Evolutionary conservation across 2,888 invertebrate genomes (phyloP).

Genomic region (Drosophila flavopinicola): DNA sequence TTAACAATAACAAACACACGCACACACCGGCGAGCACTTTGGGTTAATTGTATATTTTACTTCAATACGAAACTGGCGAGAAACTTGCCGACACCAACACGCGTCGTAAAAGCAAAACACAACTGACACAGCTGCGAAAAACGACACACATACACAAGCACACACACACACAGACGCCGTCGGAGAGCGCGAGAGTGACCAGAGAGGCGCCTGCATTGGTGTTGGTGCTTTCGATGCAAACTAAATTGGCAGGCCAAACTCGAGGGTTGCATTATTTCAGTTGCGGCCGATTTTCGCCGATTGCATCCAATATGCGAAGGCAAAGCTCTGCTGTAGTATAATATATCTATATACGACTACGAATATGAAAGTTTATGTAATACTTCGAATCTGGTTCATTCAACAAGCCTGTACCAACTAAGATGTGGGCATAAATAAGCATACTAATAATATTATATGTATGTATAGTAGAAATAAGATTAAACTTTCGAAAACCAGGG

Average conservation of each 20-base stretch:
- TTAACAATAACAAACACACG: constrained; percentile 12
- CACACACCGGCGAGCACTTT: constrained; percentile 22
- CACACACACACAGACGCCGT: constrained; percentile 9
- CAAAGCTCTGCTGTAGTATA: constrained; percentile 9
- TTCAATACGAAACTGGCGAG: constrained; percentile 45
- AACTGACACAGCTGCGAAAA: constrained; percentile 49
- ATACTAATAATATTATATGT: neutral
- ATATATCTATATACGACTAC: too few relatives aligned
- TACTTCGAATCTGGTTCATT: too few relatives aligned
- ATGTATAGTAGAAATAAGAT: neutral
- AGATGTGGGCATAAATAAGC: neutral
- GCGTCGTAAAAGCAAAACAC: constrained; percentile 47
- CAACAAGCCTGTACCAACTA: neutral
- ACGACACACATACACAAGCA: constrained; percentile 16
- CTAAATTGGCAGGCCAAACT: constrained; percentile 39
- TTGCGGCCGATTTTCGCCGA: constrained; percentile 4
- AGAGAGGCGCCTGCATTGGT: constrained; percentile 35
- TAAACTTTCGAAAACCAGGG: constrained; percentile 27
- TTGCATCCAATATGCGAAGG: neutral
- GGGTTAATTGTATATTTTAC: constrained; percentile 31
- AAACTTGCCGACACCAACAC: constrained; percentile 53
- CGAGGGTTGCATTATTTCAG: constrained; percentile 54
- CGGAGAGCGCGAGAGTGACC: constrained; percentile 30
- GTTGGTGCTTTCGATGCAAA: constrained; percentile 16
- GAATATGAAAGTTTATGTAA: neutral